Evolutionary conservation across 37 sponge, comb jelly and placozoan species (phyloP), one percentile per base, ranked within the genome.

Genomic region (Crambe crambe): DNA sequence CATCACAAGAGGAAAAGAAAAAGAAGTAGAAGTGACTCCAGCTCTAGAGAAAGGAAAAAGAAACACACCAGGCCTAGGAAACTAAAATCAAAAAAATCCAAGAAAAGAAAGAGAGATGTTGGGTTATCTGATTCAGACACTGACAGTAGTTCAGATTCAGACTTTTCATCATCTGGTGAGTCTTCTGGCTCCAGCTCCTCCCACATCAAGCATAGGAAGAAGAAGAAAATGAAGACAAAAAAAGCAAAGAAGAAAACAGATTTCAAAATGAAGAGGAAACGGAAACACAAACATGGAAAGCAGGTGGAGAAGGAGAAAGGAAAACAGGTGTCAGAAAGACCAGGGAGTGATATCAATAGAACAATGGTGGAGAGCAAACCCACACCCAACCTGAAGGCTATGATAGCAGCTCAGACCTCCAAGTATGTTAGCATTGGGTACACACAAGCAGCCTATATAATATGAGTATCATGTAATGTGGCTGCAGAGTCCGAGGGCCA

Each of bases 401-500:
- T 9, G 2, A 2, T 65, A 30, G 5, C 2, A 65, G 66, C 10
- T 12, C 34, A 17, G 35, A 2, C 66, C 25, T 60, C 61, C 66
- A 65, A 20, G 66, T 65, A 34, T 31, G 66, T 65, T 26, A 47
- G 51, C 10, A 12, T 6, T 47, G 51, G 51, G 51, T 6, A 47
- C 10, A 47, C 12, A 47, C 51, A 15, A 47, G 12, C 51, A 47
- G 10, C 6, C 51, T 15, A 47, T 47, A 15, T 6, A 15, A 47
- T 12, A n/a, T n/a, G n/a, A 47, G 51, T 47, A 47, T 47, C 51
- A 47, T 47, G 10, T 47, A 47, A 47, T 12, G 12, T 47, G 10
- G 12, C 51, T 47, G 6, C 12, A 65, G 66, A 65, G 66, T 60
- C 21, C 63, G 72, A 26, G 89, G 66, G 29, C 93, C 93, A 22